phyloP scores from a whole-genome alignment of 1,140 invertebrate genomes.

The Monochamus saltuarius region DNA sequence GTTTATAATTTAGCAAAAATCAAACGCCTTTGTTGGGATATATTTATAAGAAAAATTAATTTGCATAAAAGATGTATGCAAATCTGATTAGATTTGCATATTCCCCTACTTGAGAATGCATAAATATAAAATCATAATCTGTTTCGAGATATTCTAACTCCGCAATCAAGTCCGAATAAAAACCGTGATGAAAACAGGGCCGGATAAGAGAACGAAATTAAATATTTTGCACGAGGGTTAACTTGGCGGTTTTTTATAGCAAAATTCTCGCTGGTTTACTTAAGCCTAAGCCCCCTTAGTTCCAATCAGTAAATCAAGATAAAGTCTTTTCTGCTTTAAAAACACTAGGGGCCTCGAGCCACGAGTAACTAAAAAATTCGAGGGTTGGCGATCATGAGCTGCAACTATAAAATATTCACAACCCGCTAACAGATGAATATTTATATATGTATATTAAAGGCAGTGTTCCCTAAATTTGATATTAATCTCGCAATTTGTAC shows the following conservation, averaged over 20 bases:
- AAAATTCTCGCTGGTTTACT: slow-evolving; percentile 36
- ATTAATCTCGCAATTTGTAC: slow-evolving; percentile 4
- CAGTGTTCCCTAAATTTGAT: slow-evolving; percentile 12
- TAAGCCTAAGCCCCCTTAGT: slow-evolving; percentile 32
- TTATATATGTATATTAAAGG: slow-evolving; percentile 23
- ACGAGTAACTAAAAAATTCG: slow-evolving; percentile 26
- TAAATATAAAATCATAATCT: too few relatives aligned
- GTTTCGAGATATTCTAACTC: too few relatives aligned
- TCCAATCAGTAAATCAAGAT: slow-evolving; percentile 49
- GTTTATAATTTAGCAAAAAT: too few relatives aligned
- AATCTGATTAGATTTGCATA: too few relatives aligned
- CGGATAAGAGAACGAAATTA: slow-evolving; percentile 17
- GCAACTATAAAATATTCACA: slow-evolving; percentile 31
- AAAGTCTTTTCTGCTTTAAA: slow-evolving; percentile 40
- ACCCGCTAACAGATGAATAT: slow-evolving; percentile 35
- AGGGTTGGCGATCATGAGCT: slow-evolving; percentile 17
- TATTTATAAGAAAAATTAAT: too few relatives aligned
- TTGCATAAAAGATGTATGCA: too few relatives aligned
- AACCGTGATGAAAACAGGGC: neutral
- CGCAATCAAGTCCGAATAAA: neutral
- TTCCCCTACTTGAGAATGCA: too few relatives aligned
- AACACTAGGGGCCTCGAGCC: slow-evolving; percentile 24
- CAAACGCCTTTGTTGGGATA: too few relatives aligned
- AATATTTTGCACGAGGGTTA: slow-evolving; percentile 19
- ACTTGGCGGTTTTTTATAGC: slow-evolving; percentile 16